These are phyloP conservation scores for Taxidea taxus DNA, from an alignment of 2,113 vertebrate species.

Conservation along the genomic window DNA sequence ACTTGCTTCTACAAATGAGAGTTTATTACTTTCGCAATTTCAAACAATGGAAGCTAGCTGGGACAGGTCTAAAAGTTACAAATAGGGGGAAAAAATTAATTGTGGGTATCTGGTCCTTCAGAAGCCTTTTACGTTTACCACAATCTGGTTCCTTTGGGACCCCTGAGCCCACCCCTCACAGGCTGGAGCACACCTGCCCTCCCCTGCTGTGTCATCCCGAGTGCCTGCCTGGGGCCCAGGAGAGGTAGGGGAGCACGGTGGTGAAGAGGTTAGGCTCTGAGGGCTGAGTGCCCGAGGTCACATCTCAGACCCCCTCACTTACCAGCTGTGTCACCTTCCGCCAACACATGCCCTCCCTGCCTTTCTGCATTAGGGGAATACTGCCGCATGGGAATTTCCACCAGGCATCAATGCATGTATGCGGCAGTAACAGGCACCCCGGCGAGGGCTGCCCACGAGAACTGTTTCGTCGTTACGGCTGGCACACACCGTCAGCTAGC, in stretches of 20 bases:
- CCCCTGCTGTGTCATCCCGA: accelerated
- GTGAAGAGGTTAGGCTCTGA: background rate
- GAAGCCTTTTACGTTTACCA: background rate
- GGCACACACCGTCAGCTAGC: background rate
- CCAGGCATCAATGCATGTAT: too few relatives aligned
- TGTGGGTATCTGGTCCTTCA: background rate
- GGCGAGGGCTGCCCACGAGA: background rate
- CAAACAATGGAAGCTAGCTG: background rate
- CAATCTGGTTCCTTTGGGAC: background rate
- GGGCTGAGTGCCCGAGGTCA: background rate
- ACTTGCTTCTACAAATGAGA: background rate
- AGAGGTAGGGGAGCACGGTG: background rate
- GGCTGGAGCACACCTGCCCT: background rate
- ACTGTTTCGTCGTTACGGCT: accelerated
- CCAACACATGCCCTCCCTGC: background rate
- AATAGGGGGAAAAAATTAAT: accelerated
- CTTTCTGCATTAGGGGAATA: background rate
- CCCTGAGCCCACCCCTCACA: too few relatives aligned
- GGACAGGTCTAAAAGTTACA: background rate
- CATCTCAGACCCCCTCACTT: too few relatives aligned
- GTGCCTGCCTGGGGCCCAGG: too few relatives aligned
- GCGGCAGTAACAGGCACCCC: accelerated
- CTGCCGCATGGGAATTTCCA: accelerated
- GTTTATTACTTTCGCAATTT: background rate
- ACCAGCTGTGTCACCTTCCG: background rate